phyloP scores from a whole-genome alignment of 2,888 invertebrate genomes.

The Drosophila longiperda region DNA sequence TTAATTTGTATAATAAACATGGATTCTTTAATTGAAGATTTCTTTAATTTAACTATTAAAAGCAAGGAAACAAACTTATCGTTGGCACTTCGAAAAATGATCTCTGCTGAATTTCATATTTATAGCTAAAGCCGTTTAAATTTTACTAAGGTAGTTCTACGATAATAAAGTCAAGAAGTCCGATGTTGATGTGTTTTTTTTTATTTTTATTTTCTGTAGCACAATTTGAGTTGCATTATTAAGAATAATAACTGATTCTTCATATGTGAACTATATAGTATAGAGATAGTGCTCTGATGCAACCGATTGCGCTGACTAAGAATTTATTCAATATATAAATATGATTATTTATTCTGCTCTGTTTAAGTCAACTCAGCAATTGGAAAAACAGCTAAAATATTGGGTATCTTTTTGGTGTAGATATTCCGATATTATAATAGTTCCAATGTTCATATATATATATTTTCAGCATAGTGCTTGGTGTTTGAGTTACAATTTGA shows the following conservation, averaged over 20 bases:
- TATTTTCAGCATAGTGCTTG: background rate
- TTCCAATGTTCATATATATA: background rate
- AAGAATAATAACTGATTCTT: background rate
- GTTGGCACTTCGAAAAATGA: background rate
- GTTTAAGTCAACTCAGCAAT: background rate
- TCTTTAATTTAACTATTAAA: background rate
- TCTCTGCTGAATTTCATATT: background rate
- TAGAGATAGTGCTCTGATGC: background rate
- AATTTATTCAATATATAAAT: background rate
- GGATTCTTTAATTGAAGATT: too few species aligned
- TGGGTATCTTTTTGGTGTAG: background rate
- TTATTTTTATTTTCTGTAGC: background rate
- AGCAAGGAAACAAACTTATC: background rate
- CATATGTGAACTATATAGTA: background rate
- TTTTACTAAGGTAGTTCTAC: background rate
- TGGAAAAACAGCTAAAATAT: background rate
- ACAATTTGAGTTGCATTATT: background rate
- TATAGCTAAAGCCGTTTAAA: background rate
- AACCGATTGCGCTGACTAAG: background rate
- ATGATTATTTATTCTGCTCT: background rate
- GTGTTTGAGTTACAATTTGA: slow-evolving; percentile 17
- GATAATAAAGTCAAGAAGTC: too few species aligned
- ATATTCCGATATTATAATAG: background rate
- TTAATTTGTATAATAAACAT: too few species aligned
- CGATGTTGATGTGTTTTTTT: too few species aligned